These are phyloP conservation scores for Propithecus perrieri DNA, from an alignment of 2,797 vertebrate genomes.

Conservation along the genomic window DNA sequence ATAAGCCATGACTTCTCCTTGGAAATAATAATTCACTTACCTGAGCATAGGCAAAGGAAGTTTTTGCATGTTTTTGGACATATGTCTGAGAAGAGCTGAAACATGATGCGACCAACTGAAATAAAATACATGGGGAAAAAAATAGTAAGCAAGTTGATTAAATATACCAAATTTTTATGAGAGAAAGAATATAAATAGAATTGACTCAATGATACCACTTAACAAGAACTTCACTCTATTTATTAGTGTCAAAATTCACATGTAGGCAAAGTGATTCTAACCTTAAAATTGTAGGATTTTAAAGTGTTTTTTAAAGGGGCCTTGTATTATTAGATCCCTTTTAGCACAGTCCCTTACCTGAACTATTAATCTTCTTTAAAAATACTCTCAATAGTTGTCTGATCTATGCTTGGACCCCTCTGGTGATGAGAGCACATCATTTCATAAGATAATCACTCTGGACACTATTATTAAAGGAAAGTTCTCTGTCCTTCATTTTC, in stretches of 20 bases:
- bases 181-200: not conserved
- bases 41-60: constrained; percentile 97
- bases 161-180: not conserved
- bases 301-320: not conserved
- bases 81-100: constrained; percentile 98
- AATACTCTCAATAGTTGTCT: not conserved
- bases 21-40: constrained; percentile 81
- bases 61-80: constrained; percentile 99
- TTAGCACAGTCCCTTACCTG: not conserved
- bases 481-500: not conserved
- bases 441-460: not conserved
- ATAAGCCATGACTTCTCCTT: not conserved
- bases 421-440: not conserved
- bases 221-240: not conserved
- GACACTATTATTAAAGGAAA: not conserved
- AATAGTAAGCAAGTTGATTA: constrained; percentile 30
- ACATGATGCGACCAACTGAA: constrained; percentile 98
- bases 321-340: not conserved
- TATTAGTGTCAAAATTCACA: not conserved
- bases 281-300: not conserved
- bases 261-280: not conserved
- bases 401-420: not conserved
- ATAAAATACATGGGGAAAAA: constrained; percentile 66
- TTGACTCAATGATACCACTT: not conserved
- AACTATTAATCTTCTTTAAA: not conserved